A percentile compares a stretch with the other conserved stretches of the same genome.
Conservation (phyloP, 2,797 vertebrate species). For the Falco columbarius region DNA sequence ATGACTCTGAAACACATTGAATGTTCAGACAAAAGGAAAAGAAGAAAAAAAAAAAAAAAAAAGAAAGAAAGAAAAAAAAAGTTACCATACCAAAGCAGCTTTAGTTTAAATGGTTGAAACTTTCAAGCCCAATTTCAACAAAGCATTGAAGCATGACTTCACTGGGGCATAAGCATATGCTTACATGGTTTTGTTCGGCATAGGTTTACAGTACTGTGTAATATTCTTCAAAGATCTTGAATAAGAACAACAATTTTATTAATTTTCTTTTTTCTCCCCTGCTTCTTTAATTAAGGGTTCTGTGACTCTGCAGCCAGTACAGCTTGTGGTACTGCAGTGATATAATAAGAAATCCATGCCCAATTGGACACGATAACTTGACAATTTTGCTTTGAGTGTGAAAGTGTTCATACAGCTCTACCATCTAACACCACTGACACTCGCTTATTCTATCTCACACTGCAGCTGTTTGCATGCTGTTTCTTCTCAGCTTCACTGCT, state of each 20-base stretch:
- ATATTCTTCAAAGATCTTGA: not conserved
- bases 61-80: not conserved
- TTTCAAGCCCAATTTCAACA: not conserved
- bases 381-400: slow-evolving; percentile 43
- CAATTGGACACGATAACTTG: slow-evolving; percentile 9
- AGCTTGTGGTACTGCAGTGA: slow-evolving; percentile 35
- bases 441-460: slow-evolving; percentile 45
- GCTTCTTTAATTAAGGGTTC: slow-evolving; percentile 28
- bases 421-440: slow-evolving; percentile 43
- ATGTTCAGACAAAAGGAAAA: not conserved
- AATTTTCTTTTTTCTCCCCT: not conserved
- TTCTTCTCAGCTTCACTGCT: slow-evolving; percentile 46
- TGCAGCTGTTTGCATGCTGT: slow-evolving; percentile 45
- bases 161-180: not conserved
- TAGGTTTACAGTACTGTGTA: not conserved
- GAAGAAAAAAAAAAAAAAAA: not conserved
- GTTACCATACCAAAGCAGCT: not conserved
- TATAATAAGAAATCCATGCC: slow-evolving; percentile 60
- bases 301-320: slow-evolving; percentile 19
- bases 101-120: not conserved
- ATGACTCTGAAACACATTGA: not conserved
- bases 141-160: not conserved
- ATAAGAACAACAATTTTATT: not conserved
- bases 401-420: not conserved
- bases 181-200: not conserved